Evolutionary conservation across 2,113 vertebrate species (phyloP), one percentile per base, ranked within the genome.

Genomic region (Pimephales promelas): DNA sequence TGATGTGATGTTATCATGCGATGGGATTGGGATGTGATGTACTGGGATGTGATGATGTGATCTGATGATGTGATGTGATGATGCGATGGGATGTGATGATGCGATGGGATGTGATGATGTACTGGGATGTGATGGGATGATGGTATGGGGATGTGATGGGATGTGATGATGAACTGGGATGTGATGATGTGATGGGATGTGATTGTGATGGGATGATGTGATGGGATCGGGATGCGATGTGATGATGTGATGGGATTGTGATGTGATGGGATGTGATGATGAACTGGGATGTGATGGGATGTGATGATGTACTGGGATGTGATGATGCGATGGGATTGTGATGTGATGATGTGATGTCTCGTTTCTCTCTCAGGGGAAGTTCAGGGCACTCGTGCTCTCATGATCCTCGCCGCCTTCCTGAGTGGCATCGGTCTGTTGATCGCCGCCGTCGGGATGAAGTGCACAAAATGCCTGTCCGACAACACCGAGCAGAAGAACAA

Each of bases 331-430:
- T 24, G 57, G 2, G 57, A 26, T 26, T 9, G 56, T 1, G 20
- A 26, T 62, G 22, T 28, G 24, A 7, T 62, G 57, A 56, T 56
- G 54, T 18, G 14, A n/a, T 26, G 24, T 61, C 75, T 40, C 24
- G 45, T 16, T 54, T 8, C 52, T 54, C 52, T 72, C 84, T 0
- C 87, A 99, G 98, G 87, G 22, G 94, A 91, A 3, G 88, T 98
- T 3, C 95, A 96, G 91, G 96, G 94, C 2, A 96, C 97, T 0
- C 94, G 98, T 0, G 98, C 97, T 9, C 90, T 99, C 90, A 99
- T 99, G 97, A 86, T 98, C 36, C 16, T 90, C 2, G 88, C 95
- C 24, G 93, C 98, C 85, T 18, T 98, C 11, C 45, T 98, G 83
- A 90, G 93, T n/a, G 88, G 94, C 0, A 83, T 98, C 0, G 92